A percentile compares a stretch with the other conserved stretches of the same genome.
phyloP scores from a whole-genome alignment of 2,888 invertebrate genomes.

The Eupithecia insigniata region DNA sequence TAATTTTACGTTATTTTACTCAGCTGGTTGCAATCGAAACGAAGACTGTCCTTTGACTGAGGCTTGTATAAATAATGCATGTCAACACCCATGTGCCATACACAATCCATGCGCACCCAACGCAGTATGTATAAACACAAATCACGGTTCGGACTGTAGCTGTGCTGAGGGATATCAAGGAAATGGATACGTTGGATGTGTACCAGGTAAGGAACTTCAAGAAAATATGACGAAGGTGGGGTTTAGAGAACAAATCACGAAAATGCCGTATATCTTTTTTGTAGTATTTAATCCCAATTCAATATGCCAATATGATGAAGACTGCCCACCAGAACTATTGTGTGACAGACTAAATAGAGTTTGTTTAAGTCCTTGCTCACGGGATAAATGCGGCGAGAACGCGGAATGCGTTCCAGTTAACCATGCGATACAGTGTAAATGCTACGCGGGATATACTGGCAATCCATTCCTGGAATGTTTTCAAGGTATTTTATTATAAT shows the following conservation, averaged over 20 bases:
- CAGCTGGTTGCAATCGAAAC: conserved; percentile 94
- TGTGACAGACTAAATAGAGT: conserved; percentile 93
- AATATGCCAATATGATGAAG: conserved; percentile 95
- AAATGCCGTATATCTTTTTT: conserved; percentile 22
- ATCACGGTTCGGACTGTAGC: conserved; percentile 93
- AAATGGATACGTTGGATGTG: conserved; percentile 92
- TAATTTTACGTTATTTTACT: conserved; percentile 64
- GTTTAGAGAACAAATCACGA: conserved; percentile 9
- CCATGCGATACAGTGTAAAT: conserved; percentile 90
- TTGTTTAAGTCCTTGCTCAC: conserved; percentile 92
- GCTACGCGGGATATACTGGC: conserved; percentile 88
- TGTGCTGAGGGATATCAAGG: conserved; percentile 94
- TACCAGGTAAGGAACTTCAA: conserved; percentile 85
- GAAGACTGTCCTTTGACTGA: conserved; percentile 93
- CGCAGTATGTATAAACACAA: conserved; percentile 94
- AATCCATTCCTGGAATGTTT: conserved; percentile 90
- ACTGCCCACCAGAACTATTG: conserved; percentile 93
- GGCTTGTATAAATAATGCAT: conserved; percentile 93
- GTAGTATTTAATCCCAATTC: conserved; percentile 67
- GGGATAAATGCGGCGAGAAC: conserved; percentile 92
- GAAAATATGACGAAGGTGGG: background rate
- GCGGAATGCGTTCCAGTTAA: conserved; percentile 91
- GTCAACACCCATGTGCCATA: conserved; percentile 94
- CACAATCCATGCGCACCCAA: conserved; percentile 93
- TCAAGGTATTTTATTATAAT: conserved; percentile 70